Evolutionary conservation across 2,113 vertebrate species (phyloP).

Genomic region (Ranitomeya variabilis): DNA sequence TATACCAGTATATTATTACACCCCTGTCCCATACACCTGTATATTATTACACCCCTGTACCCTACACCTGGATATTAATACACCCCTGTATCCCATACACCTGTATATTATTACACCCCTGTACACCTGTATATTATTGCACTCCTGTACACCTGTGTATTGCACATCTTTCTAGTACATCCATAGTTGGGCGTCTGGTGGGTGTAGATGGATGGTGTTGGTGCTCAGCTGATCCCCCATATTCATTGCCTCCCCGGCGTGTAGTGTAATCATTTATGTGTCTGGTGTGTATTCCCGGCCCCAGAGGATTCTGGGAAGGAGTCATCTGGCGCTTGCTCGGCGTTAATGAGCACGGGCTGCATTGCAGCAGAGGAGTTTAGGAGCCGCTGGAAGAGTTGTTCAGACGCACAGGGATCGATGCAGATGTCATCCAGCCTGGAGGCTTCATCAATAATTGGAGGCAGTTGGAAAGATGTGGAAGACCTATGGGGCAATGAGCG

Average conservation of each 20-base stretch:
- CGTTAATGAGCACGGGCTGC: not conserved
- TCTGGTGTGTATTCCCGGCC: not conserved
- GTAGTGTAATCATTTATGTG: not conserved
- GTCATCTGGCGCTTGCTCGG: not conserved
- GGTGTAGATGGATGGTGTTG: not conserved
- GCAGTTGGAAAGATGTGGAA: not conserved
- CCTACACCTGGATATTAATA: not conserved
- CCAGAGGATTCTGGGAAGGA: slow-evolving; percentile 24
- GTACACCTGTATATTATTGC: not conserved
- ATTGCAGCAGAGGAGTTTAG: not conserved
- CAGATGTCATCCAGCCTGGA: not conserved
- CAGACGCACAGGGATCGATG: not conserved
- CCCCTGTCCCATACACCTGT: too few species aligned
- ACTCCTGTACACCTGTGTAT: not conserved
- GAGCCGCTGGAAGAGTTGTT: not conserved
- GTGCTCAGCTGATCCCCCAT: not conserved
- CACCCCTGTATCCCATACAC: not conserved
- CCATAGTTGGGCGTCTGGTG: not conserved
- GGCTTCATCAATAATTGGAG: not conserved
- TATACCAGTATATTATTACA: not conserved
- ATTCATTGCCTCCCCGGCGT: not conserved
- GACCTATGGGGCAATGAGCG: not conserved
- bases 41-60: not conserved
- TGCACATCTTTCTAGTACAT: not conserved
- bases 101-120: not conserved